phyloP scores from a whole-genome alignment of 2,888 invertebrate genomes.

The Epinotia brunnichana region DNA sequence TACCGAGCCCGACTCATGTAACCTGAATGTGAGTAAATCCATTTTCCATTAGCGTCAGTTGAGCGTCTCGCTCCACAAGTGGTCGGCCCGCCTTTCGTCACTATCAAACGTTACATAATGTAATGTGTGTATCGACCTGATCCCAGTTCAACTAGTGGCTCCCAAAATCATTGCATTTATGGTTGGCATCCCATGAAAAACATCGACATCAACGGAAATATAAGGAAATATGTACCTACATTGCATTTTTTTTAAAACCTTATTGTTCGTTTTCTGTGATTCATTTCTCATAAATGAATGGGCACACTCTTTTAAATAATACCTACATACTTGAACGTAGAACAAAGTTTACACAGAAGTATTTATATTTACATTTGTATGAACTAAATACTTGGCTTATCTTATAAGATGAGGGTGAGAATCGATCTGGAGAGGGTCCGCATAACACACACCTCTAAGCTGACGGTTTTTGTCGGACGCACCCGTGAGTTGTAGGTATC shows the following conservation, averaged over 20 bases:
- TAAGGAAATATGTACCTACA: not conserved
- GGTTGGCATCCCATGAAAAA: not conserved
- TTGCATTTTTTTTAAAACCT: not conserved
- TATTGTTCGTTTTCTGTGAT: too few relatives aligned
- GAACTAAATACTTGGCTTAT: constrained; percentile 40
- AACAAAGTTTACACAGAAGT: constrained; percentile 4
- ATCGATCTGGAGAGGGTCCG: constrained; percentile 43
- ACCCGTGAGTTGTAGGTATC: constrained; percentile 36
- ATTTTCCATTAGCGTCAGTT: constrained; percentile 65
- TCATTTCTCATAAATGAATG: not conserved
- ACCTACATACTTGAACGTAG: not conserved
- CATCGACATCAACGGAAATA: not conserved
- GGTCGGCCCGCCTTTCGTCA: constrained; percentile 72
- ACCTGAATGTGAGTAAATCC: constrained; percentile 53
- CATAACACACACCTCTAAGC: constrained; percentile 39
- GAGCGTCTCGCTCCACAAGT: constrained; percentile 75
- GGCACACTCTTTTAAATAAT: not conserved
- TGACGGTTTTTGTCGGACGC: constrained; percentile 20
- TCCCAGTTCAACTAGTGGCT: constrained; percentile 30
- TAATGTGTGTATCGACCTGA: constrained; percentile 32
- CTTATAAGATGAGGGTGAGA: constrained; percentile 42
- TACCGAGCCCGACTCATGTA: constrained; percentile 40
- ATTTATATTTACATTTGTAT: constrained; percentile 14
- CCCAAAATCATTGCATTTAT: not conserved
- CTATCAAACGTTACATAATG: constrained; percentile 50